A percentile compares a stretch with the other conserved stretches of the same genome.
These are phyloP conservation scores for Fragum fragum DNA, from an alignment of 2,888 invertebrate species.

Conservation along the genomic window DNA sequence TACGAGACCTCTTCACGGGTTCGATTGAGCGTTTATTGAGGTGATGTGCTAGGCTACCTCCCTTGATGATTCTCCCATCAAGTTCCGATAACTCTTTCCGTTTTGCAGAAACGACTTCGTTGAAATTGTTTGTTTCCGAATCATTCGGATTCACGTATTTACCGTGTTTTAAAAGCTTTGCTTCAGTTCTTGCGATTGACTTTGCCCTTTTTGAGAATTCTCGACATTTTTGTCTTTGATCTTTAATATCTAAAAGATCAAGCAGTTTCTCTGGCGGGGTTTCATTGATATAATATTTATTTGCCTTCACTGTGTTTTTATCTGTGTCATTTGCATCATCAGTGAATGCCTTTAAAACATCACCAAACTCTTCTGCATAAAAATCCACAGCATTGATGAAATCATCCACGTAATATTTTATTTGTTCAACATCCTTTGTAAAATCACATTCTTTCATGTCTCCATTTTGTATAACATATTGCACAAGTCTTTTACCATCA, in stretches of 20 bases:
- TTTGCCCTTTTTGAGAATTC: constrained; percentile 20
- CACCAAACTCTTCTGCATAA: constrained; percentile 46
- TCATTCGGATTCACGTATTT: constrained; percentile 9
- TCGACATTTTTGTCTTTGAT: constrained; percentile 7
- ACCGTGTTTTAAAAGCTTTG: constrained; percentile 2
- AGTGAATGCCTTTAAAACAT: constrained; percentile 36
- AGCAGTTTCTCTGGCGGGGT: not conserved
- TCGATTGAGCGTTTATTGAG: constrained; percentile 51
- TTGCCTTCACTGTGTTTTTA: constrained; percentile 26
- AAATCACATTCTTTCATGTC: constrained; percentile 75
- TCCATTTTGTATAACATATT: constrained; percentile 74
- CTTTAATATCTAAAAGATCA: not conserved
- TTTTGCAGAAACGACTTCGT: not conserved
- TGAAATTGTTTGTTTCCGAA: not conserved
- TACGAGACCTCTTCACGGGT: constrained; percentile 49
- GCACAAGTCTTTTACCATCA: constrained; percentile 74
- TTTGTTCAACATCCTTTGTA: constrained; percentile 60
- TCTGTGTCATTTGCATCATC: constrained; percentile 28
- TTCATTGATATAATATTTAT: constrained; percentile 4
- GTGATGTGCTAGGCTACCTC: not conserved
- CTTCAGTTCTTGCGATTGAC: constrained; percentile 7
- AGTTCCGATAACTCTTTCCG: not conserved
- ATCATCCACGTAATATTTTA: constrained; percentile 69
- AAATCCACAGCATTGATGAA: constrained; percentile 48
- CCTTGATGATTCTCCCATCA: not conserved